A percentile compares a stretch with the other conserved stretches of the same genome.
These are phyloP conservation scores for Eustalomyia histrio DNA, from an alignment of 2,888 invertebrate species.

Conservation along the genomic window DNA sequence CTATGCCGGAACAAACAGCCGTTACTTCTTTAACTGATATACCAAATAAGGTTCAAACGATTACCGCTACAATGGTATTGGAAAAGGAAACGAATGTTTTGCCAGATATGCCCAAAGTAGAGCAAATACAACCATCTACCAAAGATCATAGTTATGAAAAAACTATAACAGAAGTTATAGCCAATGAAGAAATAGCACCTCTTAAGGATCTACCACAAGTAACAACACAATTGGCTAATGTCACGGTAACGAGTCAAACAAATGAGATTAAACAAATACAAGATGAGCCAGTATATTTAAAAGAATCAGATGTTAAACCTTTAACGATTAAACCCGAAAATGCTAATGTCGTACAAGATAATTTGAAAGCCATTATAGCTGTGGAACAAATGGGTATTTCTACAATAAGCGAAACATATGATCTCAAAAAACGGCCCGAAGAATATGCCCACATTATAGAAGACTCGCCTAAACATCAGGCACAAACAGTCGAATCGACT, in stretches of 20 bases:
- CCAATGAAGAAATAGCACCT: conserved; percentile 66
- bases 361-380: conserved; percentile 68
- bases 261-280: conserved; percentile 67
- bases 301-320: conserved; percentile 35
- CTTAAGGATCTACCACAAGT: conserved; percentile 31
- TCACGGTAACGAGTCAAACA: conserved; percentile 60
- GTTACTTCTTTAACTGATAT: conserved; percentile 41
- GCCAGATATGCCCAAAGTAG: conserved; percentile 1
- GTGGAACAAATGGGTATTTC: conserved; percentile 72
- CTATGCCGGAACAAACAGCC: not conserved
- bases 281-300: conserved; percentile 67
- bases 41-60: conserved; percentile 62
- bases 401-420: conserved; percentile 71
- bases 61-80: conserved; percentile 56
- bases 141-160: conserved; percentile 61
- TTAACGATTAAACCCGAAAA: conserved; percentile 35
- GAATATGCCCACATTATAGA: conserved; percentile 66
- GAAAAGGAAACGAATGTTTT: conserved; percentile 63
- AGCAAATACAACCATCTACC: conserved; percentile 53
- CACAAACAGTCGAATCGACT: conserved; percentile 68
- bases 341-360: conserved; percentile 67
- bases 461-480: conserved; percentile 65
- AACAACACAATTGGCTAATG: conserved; percentile 44
- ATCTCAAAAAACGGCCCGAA: conserved; percentile 66
- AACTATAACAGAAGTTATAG: conserved; percentile 67